Evolutionary conservation across 2,113 vertebrate species (phyloP), one percentile per base, ranked within the genome.

Genomic region (Anoplopoma fimbria): DNA sequence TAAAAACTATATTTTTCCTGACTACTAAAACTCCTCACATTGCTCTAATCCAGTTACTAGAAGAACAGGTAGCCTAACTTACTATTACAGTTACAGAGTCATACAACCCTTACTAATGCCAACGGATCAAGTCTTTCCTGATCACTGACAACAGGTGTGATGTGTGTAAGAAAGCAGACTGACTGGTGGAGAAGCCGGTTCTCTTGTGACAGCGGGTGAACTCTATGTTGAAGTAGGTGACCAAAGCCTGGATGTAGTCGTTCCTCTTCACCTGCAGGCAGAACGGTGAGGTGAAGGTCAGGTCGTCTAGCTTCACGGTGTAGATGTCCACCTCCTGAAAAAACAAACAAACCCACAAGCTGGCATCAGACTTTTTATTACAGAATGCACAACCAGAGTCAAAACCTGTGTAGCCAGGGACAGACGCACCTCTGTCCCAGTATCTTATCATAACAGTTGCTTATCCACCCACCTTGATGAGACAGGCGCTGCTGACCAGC

Each of bases 191-290:
- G 90, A 98, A 98, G 87, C 97, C 97, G 0, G 97, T 98, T 85
- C 97, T 92, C 94, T 98, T 98, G 93, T 98, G 97, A 86, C 97
- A 98, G 75, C 97, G 96, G 0, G 97, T 98, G 91, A 98, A 98
- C 92, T 98, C 97, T 0, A 98, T 98, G 95, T 98, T 98, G 94
- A 98, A 98, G 92, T 98, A 98, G 25, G 97, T 97, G 60, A 98
- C 97, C 36, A 98, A 89, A 0, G 97, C 97, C 0, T 98, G 97
- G 84, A 98, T 96, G 63, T 98, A 98, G 82, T 98, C 97, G 0
- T 98, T 98, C 72, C 97, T 95, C 84, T 97, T 98, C 88, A 98
- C 96, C 89, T 98, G 97, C 83, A 98, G 96, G 91, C 97, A 98
- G 94, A 98, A 98, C 0, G 97, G 97, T 0, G 97, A 97, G 3